Conservation (phyloP, 2,113 vertebrate species). For the Megaceryle torquata region DNA sequence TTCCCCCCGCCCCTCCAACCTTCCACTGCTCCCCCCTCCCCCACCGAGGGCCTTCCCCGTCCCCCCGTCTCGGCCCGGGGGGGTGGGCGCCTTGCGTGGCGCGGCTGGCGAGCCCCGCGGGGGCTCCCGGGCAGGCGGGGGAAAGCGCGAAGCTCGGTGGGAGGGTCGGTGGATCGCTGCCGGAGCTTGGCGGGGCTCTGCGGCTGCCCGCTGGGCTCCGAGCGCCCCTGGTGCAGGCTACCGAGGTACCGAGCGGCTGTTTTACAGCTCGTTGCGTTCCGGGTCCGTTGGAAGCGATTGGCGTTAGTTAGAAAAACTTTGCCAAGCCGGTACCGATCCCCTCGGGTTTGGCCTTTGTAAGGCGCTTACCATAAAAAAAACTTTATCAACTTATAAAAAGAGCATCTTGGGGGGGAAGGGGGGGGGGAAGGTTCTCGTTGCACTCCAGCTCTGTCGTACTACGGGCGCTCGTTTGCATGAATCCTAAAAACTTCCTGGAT, state of each 20-base stretch:
- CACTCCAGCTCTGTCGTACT: background rate
- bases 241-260: background rate
- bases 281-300: background rate
- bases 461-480: fast-evolving
- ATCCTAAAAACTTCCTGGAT: background rate
- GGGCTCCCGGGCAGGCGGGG: background rate
- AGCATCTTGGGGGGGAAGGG: background rate
- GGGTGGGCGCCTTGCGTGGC: no score
- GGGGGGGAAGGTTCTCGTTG: fast-evolving
- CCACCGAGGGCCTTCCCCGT: no score
- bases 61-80: no score
- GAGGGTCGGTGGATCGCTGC: background rate
- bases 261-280: no score
- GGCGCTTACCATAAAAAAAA: background rate
- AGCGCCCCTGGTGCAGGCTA: background rate
- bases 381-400: background rate
- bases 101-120: background rate
- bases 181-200: background rate
- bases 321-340: fast-evolving
- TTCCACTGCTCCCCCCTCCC: no score
- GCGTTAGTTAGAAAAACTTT: background rate
- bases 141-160: background rate
- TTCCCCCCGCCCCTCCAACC: no score
- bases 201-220: background rate
- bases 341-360: background rate